Evolutionary conservation across 2,888 invertebrate species (phyloP).

Genomic region (Xylophagus ater): DNA sequence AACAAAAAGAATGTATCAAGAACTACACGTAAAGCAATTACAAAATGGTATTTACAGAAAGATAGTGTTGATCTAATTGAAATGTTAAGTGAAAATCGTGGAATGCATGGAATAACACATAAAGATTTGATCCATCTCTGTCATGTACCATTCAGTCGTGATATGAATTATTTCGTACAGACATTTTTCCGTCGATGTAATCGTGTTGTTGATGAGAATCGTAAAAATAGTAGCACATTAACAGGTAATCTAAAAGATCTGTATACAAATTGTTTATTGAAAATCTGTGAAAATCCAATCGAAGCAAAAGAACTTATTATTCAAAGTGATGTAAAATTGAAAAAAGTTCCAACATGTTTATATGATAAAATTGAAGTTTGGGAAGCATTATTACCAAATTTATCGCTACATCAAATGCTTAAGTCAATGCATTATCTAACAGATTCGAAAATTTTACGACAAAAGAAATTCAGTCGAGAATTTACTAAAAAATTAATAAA

Average conservation of each 20-base stretch:
- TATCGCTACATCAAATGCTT: conserved; percentile 27
- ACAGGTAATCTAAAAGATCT: conserved; percentile 6
- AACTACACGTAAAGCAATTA: conserved; percentile 29
- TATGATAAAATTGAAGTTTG: conserved; percentile 20
- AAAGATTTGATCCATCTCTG: conserved; percentile 26
- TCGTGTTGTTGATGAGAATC: conserved; percentile 17
- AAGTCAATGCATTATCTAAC: conserved; percentile 23
- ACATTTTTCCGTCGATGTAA: conserved; percentile 22
- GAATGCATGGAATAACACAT: conserved; percentile 23
- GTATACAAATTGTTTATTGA: conserved; percentile 24
- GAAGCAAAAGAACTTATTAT: conserved; percentile 17
- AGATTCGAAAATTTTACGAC: conserved; percentile 21
- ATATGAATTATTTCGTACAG: conserved; percentile 10
- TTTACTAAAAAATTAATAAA: conserved; percentile 20
- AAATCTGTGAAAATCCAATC: conserved; percentile 18
- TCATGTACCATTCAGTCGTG: conserved; percentile 22
- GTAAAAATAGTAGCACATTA: neutral
- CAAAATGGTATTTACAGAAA: conserved; percentile 28
- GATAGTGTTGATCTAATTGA: conserved; percentile 21
- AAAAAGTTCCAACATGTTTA: conserved; percentile 29
- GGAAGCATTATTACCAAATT: conserved; percentile 23
- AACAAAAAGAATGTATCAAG: conserved; percentile 25
- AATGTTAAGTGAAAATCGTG: conserved; percentile 26
- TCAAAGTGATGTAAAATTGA: conserved; percentile 23
- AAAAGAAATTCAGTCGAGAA: conserved; percentile 18